Base-by-base conservation (phyloP, 1,140 invertebrate species). In the Armadillidium nasatum region DNA sequence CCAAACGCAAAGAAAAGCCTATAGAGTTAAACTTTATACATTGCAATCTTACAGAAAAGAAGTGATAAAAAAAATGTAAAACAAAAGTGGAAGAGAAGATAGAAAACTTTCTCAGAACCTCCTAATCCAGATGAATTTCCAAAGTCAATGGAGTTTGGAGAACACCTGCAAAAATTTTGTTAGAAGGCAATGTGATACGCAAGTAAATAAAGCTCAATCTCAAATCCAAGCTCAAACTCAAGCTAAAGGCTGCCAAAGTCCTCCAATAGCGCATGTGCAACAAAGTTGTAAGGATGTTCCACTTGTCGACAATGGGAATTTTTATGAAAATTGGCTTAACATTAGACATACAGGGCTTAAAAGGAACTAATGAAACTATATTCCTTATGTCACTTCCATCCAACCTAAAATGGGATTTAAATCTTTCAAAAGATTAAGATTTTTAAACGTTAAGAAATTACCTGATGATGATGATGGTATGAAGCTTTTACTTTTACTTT, bases 401-500 rank as follows among this genome's bases (percentile, higher is more conserved):
- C 46, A 9, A 10, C 46, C 46, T 10, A 50, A 50, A 15, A 10
- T 50, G 46, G 46, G 9, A 9, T 50, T 15, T 15, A 9, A 15
- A 15, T 50, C 46, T 15, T 50, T 10, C 15, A 15, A 50, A 15
- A 50, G 9, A 10, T 15, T 10, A 9, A 50, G 9, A 10, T 50
- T 10, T 50, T 15, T 50, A 15, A 50, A 50, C 46, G 15, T 50
- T 50, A 50, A 50, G 46, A 50, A 50, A 50, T 15, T 50, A 10
- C 46, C 15, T n/a, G n/a, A n/a, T n/a, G n/a, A n/a, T 50, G 9
- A 50, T 9, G 46, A 50, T 50, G 73, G 73, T 13, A 67, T 74
- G 22, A 60, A 44, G 15, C 70, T n/a, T n/a, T n/a, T 70, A 43
- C 67, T 76, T 60, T 33, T 71, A 21, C 44, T 69, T 44, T 67